A percentile compares a stretch with the other conserved stretches of the same genome.
phyloP scores from a whole-genome alignment of 2,888 invertebrate species.

The Cosmopolites sordidus region DNA sequence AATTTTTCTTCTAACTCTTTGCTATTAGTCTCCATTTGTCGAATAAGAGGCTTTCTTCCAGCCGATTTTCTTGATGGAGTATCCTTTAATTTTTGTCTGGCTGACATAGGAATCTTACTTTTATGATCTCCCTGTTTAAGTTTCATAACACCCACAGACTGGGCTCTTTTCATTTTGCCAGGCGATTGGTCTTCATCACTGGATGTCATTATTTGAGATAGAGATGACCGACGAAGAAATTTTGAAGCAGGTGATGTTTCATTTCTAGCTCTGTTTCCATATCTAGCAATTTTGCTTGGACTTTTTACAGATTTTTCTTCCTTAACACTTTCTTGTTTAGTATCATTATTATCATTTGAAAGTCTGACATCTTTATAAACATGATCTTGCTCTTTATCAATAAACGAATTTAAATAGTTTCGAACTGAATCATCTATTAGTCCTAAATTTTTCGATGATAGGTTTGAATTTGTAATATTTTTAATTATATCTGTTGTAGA shows the following conservation, averaged over 20 bases:
- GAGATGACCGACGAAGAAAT: constrained; percentile 4
- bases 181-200: background rate
- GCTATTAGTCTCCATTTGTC: constrained; percentile 19
- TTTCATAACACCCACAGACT: constrained; percentile 15
- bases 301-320: background rate
- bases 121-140: constrained; percentile 3
- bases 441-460: constrained; percentile 19
- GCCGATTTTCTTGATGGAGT: constrained; percentile 12
- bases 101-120: constrained; percentile 15
- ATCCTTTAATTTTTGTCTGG: background rate
- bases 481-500: constrained; percentile 8
- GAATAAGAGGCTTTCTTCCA: constrained; percentile 16
- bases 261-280: constrained; percentile 2
- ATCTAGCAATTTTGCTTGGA: background rate
- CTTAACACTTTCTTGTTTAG: background rate
- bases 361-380: background rate
- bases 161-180: constrained; percentile 12
- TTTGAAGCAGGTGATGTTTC: background rate
- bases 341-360: background rate
- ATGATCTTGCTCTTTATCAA: constrained; percentile 18
- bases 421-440: constrained; percentile 18
- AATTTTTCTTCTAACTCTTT: constrained; percentile 21
- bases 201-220: constrained; percentile 7
- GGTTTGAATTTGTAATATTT: constrained; percentile 14
- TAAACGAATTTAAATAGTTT: constrained; percentile 22